Evolutionary conservation across 2,797 vertebrate species (phyloP), one percentile per base, ranked within the genome.

Genomic region (Pipistrellus nathusii): DNA sequence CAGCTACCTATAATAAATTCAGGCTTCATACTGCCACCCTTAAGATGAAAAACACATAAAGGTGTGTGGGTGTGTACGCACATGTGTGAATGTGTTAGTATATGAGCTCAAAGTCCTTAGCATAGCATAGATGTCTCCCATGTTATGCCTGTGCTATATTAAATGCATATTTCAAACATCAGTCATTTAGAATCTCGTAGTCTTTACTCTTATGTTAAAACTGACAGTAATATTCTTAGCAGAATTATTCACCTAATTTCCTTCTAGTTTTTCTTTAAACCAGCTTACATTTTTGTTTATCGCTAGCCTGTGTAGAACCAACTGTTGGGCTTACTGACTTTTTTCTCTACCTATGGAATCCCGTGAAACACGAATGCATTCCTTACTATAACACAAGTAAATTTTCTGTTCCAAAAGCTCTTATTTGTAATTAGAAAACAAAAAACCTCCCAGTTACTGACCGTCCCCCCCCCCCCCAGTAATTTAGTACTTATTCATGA

Each of bases 391-490:
- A 6, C 30, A 82, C 73, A 88, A 82, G 27, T 53, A 4, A 81
- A 71, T 57, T 48, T 80, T 89, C 3, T 83, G 21, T 71, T 59
- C 30, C 69, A 5, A 35, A 66, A 57, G 64, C 0, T 41, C 69
- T 86, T 69, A 77, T 57, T 91, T 72, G 75, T 69, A 90, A 85
- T 35, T 88, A 38, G 6, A 73, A 5, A 78, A 78, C 23, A 59
- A 75, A 53, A 53, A 51, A 57, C 5, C 38, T 68, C 35, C 75
- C 66, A 68, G 38, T 32, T 84, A 51, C 12, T 62, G 12, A 21
- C 17, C n/a, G n/a, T n/a, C n/a, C n/a, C n/a, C n/a, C n/a, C n/a
- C n/a, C 53, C 53, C 53, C 20, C 17, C 23, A 46, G 12, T 32
- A 95, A 85, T 68, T 75, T 11, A 85, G 53, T 71, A 66, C 0